These are phyloP conservation scores for Lycaon pictus DNA, from an alignment of 2,113 vertebrate genomes.

Conservation along the genomic window DNA sequence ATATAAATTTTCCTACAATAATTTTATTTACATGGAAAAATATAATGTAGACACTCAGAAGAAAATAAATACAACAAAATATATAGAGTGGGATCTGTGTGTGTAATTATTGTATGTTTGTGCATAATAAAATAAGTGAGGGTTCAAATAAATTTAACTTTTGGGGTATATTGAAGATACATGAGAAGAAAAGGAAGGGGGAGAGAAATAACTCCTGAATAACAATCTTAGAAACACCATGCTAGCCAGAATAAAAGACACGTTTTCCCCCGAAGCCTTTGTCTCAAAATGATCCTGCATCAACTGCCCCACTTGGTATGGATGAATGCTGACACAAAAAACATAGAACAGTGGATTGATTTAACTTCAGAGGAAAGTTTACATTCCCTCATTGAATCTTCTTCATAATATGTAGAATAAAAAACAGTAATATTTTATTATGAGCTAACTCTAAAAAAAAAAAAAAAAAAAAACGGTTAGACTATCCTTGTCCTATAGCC, in stretches of 20 bases:
- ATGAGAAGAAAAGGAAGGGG: not conserved
- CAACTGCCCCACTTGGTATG: not conserved
- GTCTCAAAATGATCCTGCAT: not conserved
- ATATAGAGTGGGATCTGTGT: not conserved
- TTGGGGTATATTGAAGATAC: not conserved
- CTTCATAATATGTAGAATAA: not conserved
- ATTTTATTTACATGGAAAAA: conserved; percentile 24
- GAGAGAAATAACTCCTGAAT: not conserved
- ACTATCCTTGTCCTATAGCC: not conserved
- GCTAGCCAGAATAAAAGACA: not conserved
- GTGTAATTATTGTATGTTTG: not conserved
- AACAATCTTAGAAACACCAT: not conserved
- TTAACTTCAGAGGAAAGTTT: not conserved
- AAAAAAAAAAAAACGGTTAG: not conserved
- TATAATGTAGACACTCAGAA: not conserved
- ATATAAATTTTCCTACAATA: not conserved
- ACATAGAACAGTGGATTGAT: not conserved
- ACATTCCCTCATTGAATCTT: not conserved
- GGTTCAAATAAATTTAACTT: not conserved
- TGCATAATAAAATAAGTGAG: not conserved
- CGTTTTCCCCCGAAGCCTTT: not conserved
- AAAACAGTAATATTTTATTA: not conserved
- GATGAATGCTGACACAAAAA: not conserved
- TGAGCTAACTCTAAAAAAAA: not conserved
- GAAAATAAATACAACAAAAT: not conserved